Evolutionary conservation across 2,888 invertebrate species (phyloP).

Genomic region (Melangyna quadrimaculata): DNA sequence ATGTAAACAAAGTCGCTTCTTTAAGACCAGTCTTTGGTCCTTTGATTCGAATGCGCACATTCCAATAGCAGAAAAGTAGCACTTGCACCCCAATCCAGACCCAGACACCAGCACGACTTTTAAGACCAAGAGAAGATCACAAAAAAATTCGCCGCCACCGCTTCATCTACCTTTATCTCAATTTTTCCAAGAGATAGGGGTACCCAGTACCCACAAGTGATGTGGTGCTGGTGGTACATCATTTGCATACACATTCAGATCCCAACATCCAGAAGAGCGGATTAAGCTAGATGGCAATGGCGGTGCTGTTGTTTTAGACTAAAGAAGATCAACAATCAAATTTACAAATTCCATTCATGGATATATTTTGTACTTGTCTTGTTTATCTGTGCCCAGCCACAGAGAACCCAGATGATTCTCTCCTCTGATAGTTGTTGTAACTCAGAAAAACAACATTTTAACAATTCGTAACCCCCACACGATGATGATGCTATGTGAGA

Average conservation of each 20-base stretch:
- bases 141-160: constrained; percentile 56
- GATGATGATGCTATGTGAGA: constrained; percentile 26
- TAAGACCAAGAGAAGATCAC: not conserved
- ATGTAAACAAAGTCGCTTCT: constrained; percentile 65
- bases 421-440: constrained; percentile 7
- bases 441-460: constrained; percentile 34
- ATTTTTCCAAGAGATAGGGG: constrained; percentile 36
- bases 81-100: constrained; percentile 38
- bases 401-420: constrained; percentile 49
- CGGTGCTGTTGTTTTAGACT: constrained; percentile 1
- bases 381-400: constrained; percentile 20
- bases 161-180: constrained; percentile 51
- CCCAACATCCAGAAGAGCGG: not conserved
- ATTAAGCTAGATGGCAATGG: not conserved
- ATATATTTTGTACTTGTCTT: constrained; percentile 69
- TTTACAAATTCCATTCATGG: constrained; percentile 81
- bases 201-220: constrained; percentile 3
- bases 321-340: constrained; percentile 73
- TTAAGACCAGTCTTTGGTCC: constrained; percentile 59
- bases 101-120: constrained; percentile 7
- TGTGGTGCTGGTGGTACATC: constrained; percentile 22
- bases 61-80: constrained; percentile 61
- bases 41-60: constrained; percentile 59
- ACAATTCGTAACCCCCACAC: constrained; percentile 58
- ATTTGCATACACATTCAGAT: not conserved